Conservation (phyloP, 2,113 vertebrate species). For the Pogonocichla stellata region DNA sequence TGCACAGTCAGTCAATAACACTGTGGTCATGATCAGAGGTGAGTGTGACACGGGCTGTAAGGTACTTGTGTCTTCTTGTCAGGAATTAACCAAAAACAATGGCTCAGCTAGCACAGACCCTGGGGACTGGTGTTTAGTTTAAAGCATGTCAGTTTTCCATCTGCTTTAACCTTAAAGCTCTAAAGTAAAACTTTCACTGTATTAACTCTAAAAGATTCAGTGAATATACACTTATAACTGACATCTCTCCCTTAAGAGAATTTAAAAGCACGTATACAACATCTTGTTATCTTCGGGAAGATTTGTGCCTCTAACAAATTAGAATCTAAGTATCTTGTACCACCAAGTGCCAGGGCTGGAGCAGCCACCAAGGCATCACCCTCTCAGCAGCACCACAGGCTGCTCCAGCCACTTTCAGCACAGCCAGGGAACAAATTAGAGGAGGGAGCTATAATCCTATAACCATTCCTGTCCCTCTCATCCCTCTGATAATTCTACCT, state of each 20-base stretch:
- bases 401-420: neutral
- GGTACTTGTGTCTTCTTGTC: neutral
- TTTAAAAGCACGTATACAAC: neutral
- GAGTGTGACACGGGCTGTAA: neutral
- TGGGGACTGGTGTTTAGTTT: neutral
- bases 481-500: neutral
- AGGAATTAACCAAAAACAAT: neutral
- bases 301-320: neutral
- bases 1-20: neutral
- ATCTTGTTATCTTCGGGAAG: neutral
- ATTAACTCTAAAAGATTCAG: neutral
- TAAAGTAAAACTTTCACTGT: neutral
- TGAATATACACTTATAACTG: neutral
- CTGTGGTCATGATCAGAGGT: neutral
- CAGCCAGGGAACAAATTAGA: neutral
- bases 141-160: neutral
- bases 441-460: neutral
- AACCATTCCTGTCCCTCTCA: neutral
- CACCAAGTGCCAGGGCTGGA: neutral
- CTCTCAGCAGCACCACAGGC: neutral
- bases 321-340: neutral
- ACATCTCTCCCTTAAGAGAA: neutral
- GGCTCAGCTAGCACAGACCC: neutral
- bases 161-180: neutral
- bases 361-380: neutral